phyloP scores from a whole-genome alignment of 1,140 invertebrate genomes.

The Bombus pyrosoma region DNA sequence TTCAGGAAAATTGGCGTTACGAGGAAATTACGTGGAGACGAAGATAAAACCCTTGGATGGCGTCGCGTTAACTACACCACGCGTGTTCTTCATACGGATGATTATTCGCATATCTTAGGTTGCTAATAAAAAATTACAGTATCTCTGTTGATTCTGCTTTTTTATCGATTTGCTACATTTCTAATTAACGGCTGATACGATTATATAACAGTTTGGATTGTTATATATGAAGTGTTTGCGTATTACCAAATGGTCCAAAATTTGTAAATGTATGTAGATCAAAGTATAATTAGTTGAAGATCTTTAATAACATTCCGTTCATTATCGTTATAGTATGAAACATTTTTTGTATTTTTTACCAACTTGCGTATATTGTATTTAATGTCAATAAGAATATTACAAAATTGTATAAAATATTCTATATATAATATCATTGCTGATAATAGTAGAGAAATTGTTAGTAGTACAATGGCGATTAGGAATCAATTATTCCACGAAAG shows the following conservation, averaged over 20 bases:
- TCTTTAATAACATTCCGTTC: too few species aligned
- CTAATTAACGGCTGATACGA: neutral
- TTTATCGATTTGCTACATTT: too few species aligned
- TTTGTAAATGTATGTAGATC: too few species aligned
- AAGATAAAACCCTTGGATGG: slow-evolving; percentile 56
- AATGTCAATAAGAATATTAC: neutral
- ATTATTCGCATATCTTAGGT: neutral
- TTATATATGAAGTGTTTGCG: neutral
- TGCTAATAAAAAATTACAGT: too few species aligned
- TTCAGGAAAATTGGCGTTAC: slow-evolving; percentile 69
- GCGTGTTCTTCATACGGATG: neutral
- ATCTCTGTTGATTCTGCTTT: too few species aligned
- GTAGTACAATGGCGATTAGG: too few species aligned
- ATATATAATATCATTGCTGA: neutral
- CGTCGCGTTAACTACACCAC: neutral
- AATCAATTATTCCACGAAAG: neutral
- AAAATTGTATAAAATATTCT: neutral
- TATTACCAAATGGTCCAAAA: too few species aligned
- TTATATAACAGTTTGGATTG: neutral
- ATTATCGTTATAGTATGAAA: too few species aligned
- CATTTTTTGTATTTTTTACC: neutral
- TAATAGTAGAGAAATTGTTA: neutral
- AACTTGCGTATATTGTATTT: neutral
- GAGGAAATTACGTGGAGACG: slow-evolving; percentile 69
- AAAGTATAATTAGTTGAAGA: too few species aligned